These are phyloP conservation scores for Loxodonta africana DNA, from an alignment of 2,113 vertebrate species.

Conservation along the genomic window DNA sequence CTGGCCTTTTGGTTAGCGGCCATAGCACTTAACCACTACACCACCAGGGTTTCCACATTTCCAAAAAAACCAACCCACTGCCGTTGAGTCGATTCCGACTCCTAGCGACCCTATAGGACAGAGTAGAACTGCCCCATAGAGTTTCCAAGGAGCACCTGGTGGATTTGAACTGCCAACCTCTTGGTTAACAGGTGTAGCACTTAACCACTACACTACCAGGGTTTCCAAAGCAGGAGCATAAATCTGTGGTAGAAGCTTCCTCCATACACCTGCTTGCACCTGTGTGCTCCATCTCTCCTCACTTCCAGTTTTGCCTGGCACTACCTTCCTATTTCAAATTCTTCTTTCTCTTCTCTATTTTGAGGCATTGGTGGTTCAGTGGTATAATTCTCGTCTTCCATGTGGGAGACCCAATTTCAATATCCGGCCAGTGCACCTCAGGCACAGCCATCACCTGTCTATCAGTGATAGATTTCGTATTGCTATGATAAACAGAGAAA, in stretches of 20 bases:
- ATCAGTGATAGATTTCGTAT: neutral
- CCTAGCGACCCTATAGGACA: too few species aligned
- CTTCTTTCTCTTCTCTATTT: neutral
- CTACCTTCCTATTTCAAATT: neutral
- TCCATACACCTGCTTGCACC: neutral
- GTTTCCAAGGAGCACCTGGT: too few species aligned
- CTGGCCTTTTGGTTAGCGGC: too few species aligned
- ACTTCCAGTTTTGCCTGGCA: neutral
- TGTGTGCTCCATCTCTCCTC: neutral
- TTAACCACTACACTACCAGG: too few species aligned
- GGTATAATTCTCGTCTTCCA: neutral
- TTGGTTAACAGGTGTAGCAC: too few species aligned
- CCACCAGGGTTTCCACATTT: too few species aligned
- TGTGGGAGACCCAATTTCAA: neutral
- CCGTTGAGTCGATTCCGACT: too few species aligned
- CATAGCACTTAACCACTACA: too few species aligned
- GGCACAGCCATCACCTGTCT: neutral
- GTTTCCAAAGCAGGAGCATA: neutral
- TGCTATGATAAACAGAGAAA: too few species aligned
- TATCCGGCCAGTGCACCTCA: neutral
- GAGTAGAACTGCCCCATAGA: too few species aligned
- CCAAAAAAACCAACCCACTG: too few species aligned
- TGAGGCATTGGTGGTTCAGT: neutral
- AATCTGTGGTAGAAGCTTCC: neutral
- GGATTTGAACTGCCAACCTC: too few species aligned